Evolutionary conservation across 1,140 invertebrate species (phyloP).

Genomic region (Orchestia grillus): DNA sequence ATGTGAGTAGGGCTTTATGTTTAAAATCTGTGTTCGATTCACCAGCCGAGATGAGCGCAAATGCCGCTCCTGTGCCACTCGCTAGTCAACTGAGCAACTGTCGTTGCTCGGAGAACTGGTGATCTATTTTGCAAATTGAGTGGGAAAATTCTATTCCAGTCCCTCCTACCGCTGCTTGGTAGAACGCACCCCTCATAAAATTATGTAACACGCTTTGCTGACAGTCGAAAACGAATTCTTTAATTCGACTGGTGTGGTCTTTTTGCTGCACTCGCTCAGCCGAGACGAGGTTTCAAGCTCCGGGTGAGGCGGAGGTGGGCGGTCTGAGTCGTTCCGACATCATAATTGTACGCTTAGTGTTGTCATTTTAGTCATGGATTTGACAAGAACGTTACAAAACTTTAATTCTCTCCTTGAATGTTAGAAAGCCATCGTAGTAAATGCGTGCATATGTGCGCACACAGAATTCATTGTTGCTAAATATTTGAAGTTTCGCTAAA

Average conservation of each 20-base stretch:
- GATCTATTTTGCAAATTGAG: background rate
- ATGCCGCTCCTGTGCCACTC: background rate
- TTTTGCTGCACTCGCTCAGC: background rate
- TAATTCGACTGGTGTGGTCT: background rate
- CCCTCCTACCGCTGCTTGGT: background rate
- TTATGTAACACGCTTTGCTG: background rate
- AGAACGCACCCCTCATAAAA: background rate
- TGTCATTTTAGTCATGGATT: no score
- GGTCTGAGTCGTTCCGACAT: background rate
- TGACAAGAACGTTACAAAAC: no score
- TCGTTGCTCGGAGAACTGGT: background rate
- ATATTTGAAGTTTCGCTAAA: no score
- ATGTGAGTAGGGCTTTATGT: background rate
- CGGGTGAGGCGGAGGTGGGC: background rate
- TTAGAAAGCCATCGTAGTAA: no score
- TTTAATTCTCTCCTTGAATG: no score
- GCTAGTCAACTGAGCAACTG: background rate
- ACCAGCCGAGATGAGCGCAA: background rate
- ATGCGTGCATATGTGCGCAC: no score
- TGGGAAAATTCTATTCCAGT: background rate
- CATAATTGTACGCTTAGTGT: background rate
- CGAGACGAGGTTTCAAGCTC: background rate
- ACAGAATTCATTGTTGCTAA: no score
- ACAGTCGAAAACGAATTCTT: background rate
- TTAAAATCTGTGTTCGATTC: background rate